Base-by-base conservation (phyloP, 2,888 invertebrate species). In the Conops quadrifasciatus region DNA sequence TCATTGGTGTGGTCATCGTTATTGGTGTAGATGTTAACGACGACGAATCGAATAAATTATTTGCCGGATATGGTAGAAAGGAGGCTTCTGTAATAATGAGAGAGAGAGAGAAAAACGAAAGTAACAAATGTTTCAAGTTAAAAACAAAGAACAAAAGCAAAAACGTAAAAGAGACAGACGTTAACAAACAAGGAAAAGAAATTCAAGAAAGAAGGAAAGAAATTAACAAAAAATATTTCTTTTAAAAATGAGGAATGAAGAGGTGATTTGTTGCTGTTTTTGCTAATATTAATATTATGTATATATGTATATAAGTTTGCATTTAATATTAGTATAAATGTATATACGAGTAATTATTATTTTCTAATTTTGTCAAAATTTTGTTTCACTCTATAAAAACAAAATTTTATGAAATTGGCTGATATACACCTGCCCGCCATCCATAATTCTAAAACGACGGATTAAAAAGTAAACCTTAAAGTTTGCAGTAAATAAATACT, bases 41-140 rank as follows among this genome's bases (percentile, higher is more conserved):
- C 45, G 71, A 63, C 43, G 68, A 63, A 62, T 66, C 47, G 69
- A 75, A 71, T 70, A 76, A 65, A 62, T 75, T 73, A 28, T 45
- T 56, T 66, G 76, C 77, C 71, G 70, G 75, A 70, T 74, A 75
- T 66, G 76, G 80, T 81, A 80, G 81, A 80, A 78, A 81, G 80
- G 79, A 80, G 81, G 81, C 78, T 80, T 82, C 84, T 83, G 82
- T 77, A 83, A 83, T 80, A 82, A 80, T 79, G 81, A 82, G 79
- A 82, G 80, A 83, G 80, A 82, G 80, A 82, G n/a, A 77, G 80
- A 75, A 72, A 76, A 70, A 72, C 77, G 74, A 79, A 78, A 80
- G 76, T 74, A 77, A 80, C 79, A 56, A 66, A 56, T 63, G 19
- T 68, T 28, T 60, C 51, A 66, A 66, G 69, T 71, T 76, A 73